A percentile compares a stretch with the other conserved stretches of the same genome.
Evolutionary conservation across 1,140 invertebrate species (phyloP).

Genomic region (Lamellibrachia luymesi): DNA sequence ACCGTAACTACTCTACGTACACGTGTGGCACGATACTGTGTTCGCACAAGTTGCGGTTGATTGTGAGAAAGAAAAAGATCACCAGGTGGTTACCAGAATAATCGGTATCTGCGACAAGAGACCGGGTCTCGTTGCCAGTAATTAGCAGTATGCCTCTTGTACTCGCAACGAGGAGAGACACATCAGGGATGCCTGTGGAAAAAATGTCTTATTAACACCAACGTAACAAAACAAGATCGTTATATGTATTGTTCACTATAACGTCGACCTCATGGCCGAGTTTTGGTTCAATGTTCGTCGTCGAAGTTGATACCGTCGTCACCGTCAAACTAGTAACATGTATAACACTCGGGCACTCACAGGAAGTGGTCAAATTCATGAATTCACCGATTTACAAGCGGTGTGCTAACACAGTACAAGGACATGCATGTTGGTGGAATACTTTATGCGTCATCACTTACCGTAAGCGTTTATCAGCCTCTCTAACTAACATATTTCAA

Average conservation of each 20-base stretch:
- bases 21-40: not conserved
- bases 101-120: not conserved
- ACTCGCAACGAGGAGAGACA: not conserved
- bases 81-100: not conserved
- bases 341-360: too few relatives aligned
- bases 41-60: not conserved
- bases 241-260: not conserved
- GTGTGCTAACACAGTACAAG: too few relatives aligned
- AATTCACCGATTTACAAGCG: too few relatives aligned
- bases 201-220: not conserved
- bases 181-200: not conserved
- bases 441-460: too few relatives aligned
- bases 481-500: too few relatives aligned
- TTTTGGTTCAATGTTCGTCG: not conserved
- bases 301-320: too few relatives aligned
- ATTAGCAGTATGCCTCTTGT: not conserved
- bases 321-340: too few relatives aligned
- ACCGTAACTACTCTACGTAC: too few relatives aligned
- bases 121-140: not conserved
- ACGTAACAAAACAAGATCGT: not conserved
- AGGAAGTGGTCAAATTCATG: too few relatives aligned
- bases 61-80: not conserved
- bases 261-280: not conserved
- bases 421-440: too few relatives aligned
- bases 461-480: too few relatives aligned